phyloP scores from a whole-genome alignment of 2,888 invertebrate genomes.

The Malthinus seriepunctatus region DNA sequence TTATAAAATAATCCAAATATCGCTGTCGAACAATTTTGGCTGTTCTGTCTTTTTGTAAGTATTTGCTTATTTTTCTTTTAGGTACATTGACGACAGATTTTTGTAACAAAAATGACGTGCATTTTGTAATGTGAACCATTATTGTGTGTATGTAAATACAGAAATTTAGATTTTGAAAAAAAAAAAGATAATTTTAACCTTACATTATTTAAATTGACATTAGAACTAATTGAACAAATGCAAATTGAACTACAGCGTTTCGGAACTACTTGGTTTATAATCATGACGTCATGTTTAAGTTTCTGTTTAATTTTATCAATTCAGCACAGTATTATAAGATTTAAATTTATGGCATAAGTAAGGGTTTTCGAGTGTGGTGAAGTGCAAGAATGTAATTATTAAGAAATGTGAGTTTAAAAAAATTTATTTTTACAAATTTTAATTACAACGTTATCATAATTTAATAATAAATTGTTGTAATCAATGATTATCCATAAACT shows the following conservation, averaged over 20 bases:
- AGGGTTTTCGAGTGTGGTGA: no score
- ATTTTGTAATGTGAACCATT: slow-evolving; percentile 12
- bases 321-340: no score
- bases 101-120: slow-evolving; percentile 1
- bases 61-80: slow-evolving; percentile 37
- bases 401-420: no score
- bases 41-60: slow-evolving; percentile 43
- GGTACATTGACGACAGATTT: not conserved
- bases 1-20: slow-evolving; percentile 85
- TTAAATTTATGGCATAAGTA: no score
- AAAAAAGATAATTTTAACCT: not conserved
- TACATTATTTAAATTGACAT: no score
- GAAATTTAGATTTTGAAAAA: not conserved
- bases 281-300: no score
- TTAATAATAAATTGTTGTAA: not conserved
- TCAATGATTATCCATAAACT: slow-evolving; percentile 92
- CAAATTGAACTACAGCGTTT: no score
- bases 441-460: not conserved
- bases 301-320: no score
- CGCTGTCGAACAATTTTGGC: slow-evolving; percentile 64
- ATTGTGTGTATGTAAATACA: not conserved
- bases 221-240: no score
- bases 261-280: no score
- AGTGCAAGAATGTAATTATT: no score
- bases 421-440: no score